Base-by-base conservation (phyloP, 2,888 invertebrate genomes). In the Schizotus pectinicornis region DNA sequence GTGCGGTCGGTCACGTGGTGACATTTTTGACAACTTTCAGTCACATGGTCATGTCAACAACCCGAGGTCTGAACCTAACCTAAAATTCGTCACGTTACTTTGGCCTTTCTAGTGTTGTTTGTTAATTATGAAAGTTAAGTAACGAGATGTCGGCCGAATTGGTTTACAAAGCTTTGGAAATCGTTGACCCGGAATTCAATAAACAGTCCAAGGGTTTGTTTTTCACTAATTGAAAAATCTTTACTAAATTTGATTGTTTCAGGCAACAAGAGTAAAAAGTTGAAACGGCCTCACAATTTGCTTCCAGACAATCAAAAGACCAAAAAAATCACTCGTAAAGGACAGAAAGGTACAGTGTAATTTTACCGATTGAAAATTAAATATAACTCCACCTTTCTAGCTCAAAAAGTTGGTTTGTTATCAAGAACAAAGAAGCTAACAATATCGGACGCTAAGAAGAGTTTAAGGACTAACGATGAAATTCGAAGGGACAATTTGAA, bases 401-500 rank as follows among this genome's bases (percentile, higher is more conserved):
- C 5, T 47, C 42, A 67, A 52, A 71, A 69, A 65, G 51, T 69
- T n/a, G 67, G 72, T 51, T 13, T 73, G 33, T 65, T 77, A 45
- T 52, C 69, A 60, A 66, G 62, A 33, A 59, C 67, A 39, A 75
- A 65, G 41, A 78, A 78, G 67, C 57, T 73, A 11, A 75, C 78
- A 9, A 68, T 80, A 8, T 51, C 64, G 39, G 77, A 79, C 66
- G 74, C 72, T 13, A 70, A 70, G 37, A 74, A 73, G 52, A 64
- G 61, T 31, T 47, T 67, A 14, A 77, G 75, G 69, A 64, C 69
- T 5, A 74, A 76, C 63, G 69, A 77, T 33, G 64, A 75, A 53
- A 73, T 74, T 48, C 55, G 77, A 13, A 64, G 74, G 63, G 69
- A 74, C 34, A 79, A 79, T 68, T 62, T 79, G 30, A 62, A 67